A percentile compares a stretch with the other conserved stretches of the same genome.
These are phyloP conservation scores for Thalassarche chlororhynchos DNA, from an alignment of 2,113 vertebrate genomes.

Conservation along the genomic window DNA sequence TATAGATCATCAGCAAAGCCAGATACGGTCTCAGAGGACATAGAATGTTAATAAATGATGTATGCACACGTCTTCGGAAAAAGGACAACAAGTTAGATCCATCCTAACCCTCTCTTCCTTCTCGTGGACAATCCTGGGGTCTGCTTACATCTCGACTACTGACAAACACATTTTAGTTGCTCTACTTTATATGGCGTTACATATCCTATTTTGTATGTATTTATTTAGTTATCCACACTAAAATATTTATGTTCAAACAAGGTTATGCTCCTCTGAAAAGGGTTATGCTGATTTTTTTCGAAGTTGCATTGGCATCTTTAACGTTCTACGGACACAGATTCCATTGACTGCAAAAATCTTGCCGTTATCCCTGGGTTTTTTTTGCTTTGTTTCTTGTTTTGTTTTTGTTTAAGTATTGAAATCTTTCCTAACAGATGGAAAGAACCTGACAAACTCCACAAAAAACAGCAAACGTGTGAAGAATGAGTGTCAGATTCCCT, in stretches of 20 bases:
- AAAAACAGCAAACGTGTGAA: not conserved
- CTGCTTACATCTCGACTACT: not conserved
- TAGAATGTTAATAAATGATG: not conserved
- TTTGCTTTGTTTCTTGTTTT: not conserved
- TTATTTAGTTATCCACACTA: not conserved
- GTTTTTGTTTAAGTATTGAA: rapidly evolving
- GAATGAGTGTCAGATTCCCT: not conserved
- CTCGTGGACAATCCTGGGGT: not conserved
- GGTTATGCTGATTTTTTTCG: not conserved
- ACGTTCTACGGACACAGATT: not conserved
- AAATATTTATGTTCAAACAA: not conserved
- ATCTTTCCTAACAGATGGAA: not conserved
- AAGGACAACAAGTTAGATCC: not conserved
- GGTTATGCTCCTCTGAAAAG: not conserved
- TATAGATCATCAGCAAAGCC: constrained; percentile 1
- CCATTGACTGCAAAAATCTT: not conserved
- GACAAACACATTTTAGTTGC: not conserved
- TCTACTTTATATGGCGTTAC: not conserved
- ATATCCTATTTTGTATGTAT: not conserved
- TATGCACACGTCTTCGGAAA: not conserved
- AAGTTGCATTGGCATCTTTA: not conserved
- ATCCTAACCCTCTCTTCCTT: not conserved
- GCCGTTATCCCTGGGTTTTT: rapidly evolving
- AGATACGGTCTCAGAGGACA: not conserved
- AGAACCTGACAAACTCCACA: not conserved